phyloP scores from a whole-genome alignment of 2,113 vertebrate genomes.

The Burhinus oedicnemus region DNA sequence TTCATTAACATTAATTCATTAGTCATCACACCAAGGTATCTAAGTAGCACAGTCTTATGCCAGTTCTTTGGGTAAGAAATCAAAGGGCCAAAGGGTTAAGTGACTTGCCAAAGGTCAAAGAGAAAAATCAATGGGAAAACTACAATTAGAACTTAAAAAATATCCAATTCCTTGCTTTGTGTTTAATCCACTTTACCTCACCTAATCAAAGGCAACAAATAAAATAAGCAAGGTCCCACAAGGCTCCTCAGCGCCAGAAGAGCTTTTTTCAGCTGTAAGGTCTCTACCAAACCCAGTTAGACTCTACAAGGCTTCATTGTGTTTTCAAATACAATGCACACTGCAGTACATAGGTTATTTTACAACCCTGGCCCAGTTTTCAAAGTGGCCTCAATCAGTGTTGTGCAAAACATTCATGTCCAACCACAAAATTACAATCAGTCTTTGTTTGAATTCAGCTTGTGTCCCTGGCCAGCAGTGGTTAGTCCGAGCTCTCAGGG shows the following conservation, averaged over 20 bases:
- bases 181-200: background rate
- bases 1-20: slow-evolving; percentile 18
- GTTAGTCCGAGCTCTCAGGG: background rate
- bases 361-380: slow-evolving; percentile 59
- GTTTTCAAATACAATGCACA: slow-evolving; percentile 44
- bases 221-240: background rate
- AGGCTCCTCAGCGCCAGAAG: background rate
- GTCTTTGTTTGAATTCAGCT: slow-evolving; percentile 47
- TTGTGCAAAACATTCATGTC: slow-evolving; percentile 63
- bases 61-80: background rate
- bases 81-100: slow-evolving; percentile 18
- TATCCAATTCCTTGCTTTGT: background rate
- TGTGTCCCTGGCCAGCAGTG: slow-evolving; percentile 17
- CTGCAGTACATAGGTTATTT: slow-evolving; percentile 62
- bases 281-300: background rate
- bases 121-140: slow-evolving; percentile 17
- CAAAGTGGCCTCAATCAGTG: slow-evolving; percentile 62
- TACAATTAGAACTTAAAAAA: background rate
- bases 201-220: slow-evolving; percentile 22
- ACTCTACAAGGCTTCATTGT: slow-evolving; percentile 39
- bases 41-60: background rate
- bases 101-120: background rate
- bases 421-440: slow-evolving; percentile 66
- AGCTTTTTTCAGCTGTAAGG: slow-evolving; percentile 4
- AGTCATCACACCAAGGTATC: background rate